These are phyloP conservation scores for Glandiceps talaboti DNA, from an alignment of 53 echinoderm and acorn worm species.

Conservation along the genomic window DNA sequence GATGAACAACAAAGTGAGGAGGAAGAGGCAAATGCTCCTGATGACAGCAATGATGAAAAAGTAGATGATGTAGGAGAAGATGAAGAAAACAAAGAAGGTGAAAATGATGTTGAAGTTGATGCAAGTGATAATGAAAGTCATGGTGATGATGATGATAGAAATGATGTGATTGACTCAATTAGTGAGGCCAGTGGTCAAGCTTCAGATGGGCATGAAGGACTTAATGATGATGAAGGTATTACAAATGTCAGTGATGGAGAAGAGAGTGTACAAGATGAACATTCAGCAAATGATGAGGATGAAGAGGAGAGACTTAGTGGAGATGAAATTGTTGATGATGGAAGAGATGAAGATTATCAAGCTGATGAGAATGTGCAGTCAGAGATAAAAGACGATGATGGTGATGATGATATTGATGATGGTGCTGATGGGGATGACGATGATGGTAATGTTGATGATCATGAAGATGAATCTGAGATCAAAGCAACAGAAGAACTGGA, in stretches of 20 bases:
- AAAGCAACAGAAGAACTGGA: conserved; percentile 10
- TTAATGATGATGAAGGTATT: background rate
- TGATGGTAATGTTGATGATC: background rate
- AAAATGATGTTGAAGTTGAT: conserved; percentile 1
- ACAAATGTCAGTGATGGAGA: too few species aligned
- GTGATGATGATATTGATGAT: background rate
- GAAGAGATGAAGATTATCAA: conserved; percentile 10
- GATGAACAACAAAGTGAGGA: background rate
- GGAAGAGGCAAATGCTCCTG: background rate
- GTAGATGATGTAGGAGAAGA: background rate
- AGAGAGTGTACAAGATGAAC: background rate
- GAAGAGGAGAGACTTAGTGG: background rate
- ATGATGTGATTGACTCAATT: background rate
- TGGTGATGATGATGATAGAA: background rate
- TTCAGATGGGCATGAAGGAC: background rate
- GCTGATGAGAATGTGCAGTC: background rate
- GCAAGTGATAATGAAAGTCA: background rate
- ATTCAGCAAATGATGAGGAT: conserved; percentile 7
- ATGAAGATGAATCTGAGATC: background rate
- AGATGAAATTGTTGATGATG: conserved; percentile 8
- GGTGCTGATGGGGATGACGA: background rate
- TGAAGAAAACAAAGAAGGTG: background rate
- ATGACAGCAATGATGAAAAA: background rate
- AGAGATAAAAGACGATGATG: background rate
- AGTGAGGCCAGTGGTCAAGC: too few species aligned